phyloP scores from a whole-genome alignment of 2,888 invertebrate species.

The Tubulanus polymorphus region DNA sequence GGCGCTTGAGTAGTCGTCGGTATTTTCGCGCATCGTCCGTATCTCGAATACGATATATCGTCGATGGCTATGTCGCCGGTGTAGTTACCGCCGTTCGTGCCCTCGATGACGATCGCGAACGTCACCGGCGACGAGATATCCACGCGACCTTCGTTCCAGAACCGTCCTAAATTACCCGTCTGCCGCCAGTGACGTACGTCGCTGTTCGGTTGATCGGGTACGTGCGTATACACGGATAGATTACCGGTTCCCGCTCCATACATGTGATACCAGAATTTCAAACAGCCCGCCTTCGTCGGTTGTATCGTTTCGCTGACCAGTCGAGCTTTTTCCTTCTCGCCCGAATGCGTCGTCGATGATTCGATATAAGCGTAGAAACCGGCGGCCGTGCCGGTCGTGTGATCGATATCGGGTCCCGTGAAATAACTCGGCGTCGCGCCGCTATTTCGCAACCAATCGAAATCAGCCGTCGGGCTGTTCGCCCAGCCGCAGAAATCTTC shows the following conservation, averaged over 20 bases:
- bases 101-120: constrained; percentile 20
- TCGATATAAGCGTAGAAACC: constrained; percentile 44
- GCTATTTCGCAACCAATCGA: constrained; percentile 35
- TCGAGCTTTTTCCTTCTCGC: constrained; percentile 59
- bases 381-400: constrained; percentile 25
- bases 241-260: constrained; percentile 2
- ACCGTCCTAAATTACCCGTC: constrained; percentile 36
- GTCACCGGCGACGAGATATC: constrained; percentile 10
- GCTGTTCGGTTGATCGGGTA: background rate
- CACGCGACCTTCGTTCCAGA: constrained; percentile 32
- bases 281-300: constrained; percentile 1
- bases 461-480: constrained; percentile 29
- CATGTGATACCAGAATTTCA: constrained; percentile 17
- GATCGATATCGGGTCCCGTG: constrained; percentile 40
- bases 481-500: constrained; percentile 25
- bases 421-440: constrained; percentile 26
- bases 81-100: constrained; percentile 13
- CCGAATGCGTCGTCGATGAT: constrained; percentile 52
- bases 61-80: constrained; percentile 20
- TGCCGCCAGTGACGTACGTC: background rate
- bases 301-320: constrained; percentile 54
- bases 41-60: constrained; percentile 10
- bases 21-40: constrained; percentile 1
- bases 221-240: background rate
- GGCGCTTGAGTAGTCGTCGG: constrained; percentile 13